phyloP scores from a whole-genome alignment of 2,888 invertebrate species.

The Diachrysia chrysitis region DNA sequence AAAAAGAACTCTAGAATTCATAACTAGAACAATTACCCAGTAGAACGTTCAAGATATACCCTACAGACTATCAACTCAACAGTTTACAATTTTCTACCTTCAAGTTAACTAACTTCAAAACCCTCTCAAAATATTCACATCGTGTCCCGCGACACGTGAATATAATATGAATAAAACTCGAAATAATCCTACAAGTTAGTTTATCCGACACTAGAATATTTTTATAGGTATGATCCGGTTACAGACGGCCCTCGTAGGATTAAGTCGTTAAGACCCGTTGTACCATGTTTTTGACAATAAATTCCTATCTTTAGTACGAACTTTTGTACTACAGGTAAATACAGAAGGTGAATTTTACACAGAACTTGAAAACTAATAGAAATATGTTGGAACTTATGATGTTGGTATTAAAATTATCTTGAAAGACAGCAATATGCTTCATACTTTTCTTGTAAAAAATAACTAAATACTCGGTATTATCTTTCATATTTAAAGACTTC shows the following conservation, averaged over 20 bases:
- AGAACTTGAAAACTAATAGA: not conserved
- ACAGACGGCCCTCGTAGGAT: constrained; percentile 41
- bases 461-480: not conserved
- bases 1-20: too few relatives aligned
- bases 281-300: constrained; percentile 51
- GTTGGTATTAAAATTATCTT: not conserved
- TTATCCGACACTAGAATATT: constrained; percentile 39
- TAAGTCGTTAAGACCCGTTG: constrained; percentile 37
- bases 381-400: too few relatives aligned
- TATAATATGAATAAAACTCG: constrained; percentile 30
- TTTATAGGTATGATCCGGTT: constrained; percentile 50
- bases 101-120: not conserved
- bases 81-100: not conserved
- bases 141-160: constrained; percentile 5
- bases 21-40: too few relatives aligned
- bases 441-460: not conserved
- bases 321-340: not conserved
- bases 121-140: not conserved
- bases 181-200: constrained; percentile 35
- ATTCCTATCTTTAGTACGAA: constrained; percentile 45
- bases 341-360: constrained; percentile 8
- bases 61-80: too few relatives aligned
- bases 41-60: too few relatives aligned
- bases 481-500: not conserved
- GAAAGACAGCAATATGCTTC: not conserved